These are phyloP conservation scores for Platysternon megacephalum DNA, from an alignment of 2,113 vertebrate species.

Conservation along the genomic window DNA sequence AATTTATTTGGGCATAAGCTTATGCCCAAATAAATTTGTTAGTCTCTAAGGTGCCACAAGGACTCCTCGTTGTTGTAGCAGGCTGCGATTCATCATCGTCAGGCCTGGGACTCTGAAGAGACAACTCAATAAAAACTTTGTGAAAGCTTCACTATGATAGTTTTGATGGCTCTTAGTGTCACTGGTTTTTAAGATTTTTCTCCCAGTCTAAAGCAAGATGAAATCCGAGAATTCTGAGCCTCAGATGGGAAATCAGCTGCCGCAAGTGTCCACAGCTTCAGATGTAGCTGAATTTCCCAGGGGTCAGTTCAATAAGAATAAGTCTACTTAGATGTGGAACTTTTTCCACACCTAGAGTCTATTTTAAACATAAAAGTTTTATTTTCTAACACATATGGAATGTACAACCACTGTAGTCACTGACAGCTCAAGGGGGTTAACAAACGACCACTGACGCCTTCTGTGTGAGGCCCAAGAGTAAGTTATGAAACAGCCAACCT, in stretches of 20 bases:
- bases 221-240: not conserved
- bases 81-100: not conserved
- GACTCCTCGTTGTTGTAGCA: not conserved
- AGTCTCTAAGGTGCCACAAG: no score
- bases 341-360: not conserved
- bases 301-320: not conserved
- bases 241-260: not conserved
- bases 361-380: constrained; percentile 14
- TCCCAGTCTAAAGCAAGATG: not conserved
- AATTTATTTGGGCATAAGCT: no score
- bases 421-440: constrained; percentile 39
- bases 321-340: not conserved
- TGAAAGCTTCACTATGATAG: not conserved
- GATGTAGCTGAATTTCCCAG: not conserved
- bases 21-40: no score
- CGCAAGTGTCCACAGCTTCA: not conserved
- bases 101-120: not conserved
- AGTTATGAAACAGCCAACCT: constrained; percentile 55
- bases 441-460: constrained; percentile 5
- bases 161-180: not conserved
- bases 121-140: not conserved
- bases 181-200: not conserved
- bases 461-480: not conserved
- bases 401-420: not conserved
- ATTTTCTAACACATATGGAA: constrained; percentile 17